Percentiles rank a stretch among this genome's conserved stretches.
These are phyloP conservation scores for Antechinus flavipes DNA, from an alignment of 2,113 vertebrate species.

Conservation along the genomic window DNA sequence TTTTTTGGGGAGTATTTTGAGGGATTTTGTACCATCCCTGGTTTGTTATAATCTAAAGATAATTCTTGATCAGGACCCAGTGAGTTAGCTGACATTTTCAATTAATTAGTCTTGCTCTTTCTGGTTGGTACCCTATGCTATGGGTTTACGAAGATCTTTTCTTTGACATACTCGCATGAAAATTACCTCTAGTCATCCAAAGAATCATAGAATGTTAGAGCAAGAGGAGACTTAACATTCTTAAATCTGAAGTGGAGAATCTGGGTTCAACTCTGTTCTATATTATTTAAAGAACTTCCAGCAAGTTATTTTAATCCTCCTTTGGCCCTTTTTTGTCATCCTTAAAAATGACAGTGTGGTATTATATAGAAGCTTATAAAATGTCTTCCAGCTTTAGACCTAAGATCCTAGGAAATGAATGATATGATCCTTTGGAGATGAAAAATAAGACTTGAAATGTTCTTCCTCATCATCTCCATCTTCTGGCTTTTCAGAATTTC, in stretches of 20 bases:
- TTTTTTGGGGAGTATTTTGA: too few relatives aligned
- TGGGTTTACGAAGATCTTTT: background rate
- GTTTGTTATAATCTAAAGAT: too few relatives aligned
- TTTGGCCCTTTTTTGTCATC: background rate
- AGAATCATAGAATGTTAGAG: background rate
- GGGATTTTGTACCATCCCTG: too few relatives aligned
- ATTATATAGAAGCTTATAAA: too few relatives aligned
- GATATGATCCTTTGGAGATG: too few relatives aligned
- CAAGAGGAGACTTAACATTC: background rate
- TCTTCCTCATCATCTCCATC: too few relatives aligned
- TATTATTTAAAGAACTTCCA: background rate
- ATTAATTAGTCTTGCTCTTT: background rate
- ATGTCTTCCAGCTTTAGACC: too few relatives aligned
- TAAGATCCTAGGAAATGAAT: too few relatives aligned
- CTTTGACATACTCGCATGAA: background rate
- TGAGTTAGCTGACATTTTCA: background rate
- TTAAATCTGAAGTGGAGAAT: background rate
- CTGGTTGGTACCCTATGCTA: background rate
- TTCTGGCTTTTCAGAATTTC: too few relatives aligned
- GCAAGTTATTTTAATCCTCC: background rate
- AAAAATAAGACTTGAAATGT: too few relatives aligned
- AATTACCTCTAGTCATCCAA: background rate
- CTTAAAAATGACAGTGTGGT: too few relatives aligned
- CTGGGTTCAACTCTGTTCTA: background rate
- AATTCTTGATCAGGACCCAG: too few relatives aligned